A percentile compares a stretch with the other conserved stretches of the same genome.
phyloP scores from a whole-genome alignment of 2,797 vertebrate species.

The Cryptoprocta ferox region DNA sequence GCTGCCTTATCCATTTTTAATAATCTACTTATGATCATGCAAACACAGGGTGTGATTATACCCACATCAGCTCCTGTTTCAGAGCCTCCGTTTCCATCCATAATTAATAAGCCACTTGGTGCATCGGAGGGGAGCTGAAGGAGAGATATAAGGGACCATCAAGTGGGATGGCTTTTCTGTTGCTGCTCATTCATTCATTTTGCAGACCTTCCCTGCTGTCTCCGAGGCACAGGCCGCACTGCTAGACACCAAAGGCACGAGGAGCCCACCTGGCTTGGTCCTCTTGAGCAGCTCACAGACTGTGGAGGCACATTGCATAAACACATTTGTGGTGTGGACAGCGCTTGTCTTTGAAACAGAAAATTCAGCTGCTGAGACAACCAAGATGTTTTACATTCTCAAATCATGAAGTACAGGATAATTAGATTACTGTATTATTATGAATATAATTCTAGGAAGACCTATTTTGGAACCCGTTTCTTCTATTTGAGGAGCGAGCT shows the following conservation, averaged over 20 bases:
- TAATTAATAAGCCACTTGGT: constrained; percentile 76
- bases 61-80: constrained; percentile 77
- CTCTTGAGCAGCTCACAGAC: accelerated
- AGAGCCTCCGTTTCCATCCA: constrained; percentile 77
- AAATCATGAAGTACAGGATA: neutral
- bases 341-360: neutral
- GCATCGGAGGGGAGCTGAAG: constrained; percentile 58
- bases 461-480: neutral
- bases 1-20: constrained; percentile 82
- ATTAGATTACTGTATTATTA: neutral
- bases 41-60: constrained; percentile 79
- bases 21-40: constrained; percentile 81
- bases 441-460: neutral
- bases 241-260: neutral
- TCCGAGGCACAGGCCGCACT: accelerated
- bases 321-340: too few relatives aligned
- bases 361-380: constrained; percentile 22
- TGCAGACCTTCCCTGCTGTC: constrained; percentile 26
- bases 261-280: accelerated
- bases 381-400: constrained; percentile 19
- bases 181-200: constrained; percentile 62
- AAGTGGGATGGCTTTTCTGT: neutral
- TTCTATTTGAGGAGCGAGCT: neutral
- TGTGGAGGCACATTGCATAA: too few relatives aligned
- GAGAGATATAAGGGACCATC: constrained; percentile 32